Percentiles rank a stretch among this genome's conserved stretches.
phyloP scores from a whole-genome alignment of 2,797 vertebrate species.

The Carapus acus region DNA sequence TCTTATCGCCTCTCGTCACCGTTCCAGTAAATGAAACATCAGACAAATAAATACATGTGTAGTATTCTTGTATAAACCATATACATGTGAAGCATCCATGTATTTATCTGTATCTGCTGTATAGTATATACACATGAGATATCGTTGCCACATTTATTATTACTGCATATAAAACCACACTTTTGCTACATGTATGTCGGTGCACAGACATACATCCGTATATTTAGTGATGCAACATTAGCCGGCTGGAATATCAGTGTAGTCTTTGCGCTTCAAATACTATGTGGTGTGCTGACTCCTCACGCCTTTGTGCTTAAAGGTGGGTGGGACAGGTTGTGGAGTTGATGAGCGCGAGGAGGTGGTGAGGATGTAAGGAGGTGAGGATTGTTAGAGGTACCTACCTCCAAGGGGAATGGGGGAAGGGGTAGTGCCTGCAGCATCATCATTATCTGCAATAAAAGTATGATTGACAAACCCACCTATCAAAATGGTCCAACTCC shows the following conservation, averaged over 20 bases:
- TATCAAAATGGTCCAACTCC: conserved; percentile 59
- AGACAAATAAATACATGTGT: conserved; percentile 12
- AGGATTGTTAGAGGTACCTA: conserved; percentile 63
- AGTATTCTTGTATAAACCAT: conserved; percentile 12
- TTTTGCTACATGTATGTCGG: conserved; percentile 44
- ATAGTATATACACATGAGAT: conserved; percentile 35
- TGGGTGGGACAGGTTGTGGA: conserved; percentile 5
- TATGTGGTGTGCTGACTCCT: too few species aligned
- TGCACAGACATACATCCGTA: conserved; percentile 45
- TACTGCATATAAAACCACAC: conserved; percentile 34
- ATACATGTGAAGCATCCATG: conserved; percentile 35
- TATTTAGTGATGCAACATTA: conserved; percentile 20
- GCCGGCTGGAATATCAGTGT: background rate
- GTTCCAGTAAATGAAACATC: background rate
- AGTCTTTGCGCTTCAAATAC: background rate
- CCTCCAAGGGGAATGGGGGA: conserved; percentile 71
- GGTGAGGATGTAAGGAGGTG: background rate
- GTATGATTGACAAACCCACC: conserved; percentile 71
- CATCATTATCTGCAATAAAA: conserved; percentile 78
- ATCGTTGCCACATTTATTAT: conserved; percentile 48
- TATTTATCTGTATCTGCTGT: conserved; percentile 25
- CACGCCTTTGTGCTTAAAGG: conserved; percentile 2
- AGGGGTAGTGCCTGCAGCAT: conserved; percentile 56
- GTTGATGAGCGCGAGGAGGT: conserved; percentile 23
- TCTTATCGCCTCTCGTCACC: conserved; percentile 18